These are phyloP conservation scores for Drosophila greeni DNA, from an alignment of 2,888 invertebrate genomes.

Conservation along the genomic window DNA sequence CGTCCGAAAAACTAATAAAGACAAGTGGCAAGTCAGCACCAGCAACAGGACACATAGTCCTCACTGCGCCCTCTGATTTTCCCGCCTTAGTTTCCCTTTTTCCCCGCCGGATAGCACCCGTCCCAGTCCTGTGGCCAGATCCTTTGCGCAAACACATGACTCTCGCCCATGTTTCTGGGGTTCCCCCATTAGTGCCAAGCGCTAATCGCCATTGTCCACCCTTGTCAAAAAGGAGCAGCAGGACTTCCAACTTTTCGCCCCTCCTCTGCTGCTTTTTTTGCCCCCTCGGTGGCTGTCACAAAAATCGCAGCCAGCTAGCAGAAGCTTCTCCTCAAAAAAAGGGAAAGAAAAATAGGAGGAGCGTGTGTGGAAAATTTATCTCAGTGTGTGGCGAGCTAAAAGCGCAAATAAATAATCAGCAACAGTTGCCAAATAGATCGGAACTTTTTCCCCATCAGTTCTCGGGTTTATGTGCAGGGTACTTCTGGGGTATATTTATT, in stretches of 20 bases:
- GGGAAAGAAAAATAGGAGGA: neutral
- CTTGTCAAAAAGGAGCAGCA: slow-evolving; percentile 59
- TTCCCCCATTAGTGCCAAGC: slow-evolving; percentile 66
- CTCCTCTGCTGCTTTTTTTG: slow-evolving; percentile 1
- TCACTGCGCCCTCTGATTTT: neutral
- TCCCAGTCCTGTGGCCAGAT: slow-evolving; percentile 40
- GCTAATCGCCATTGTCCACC: slow-evolving; percentile 74
- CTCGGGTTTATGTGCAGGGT: neutral
- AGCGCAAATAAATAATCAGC: slow-evolving; percentile 73
- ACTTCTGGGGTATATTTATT: neutral
- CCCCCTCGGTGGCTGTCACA: slow-evolving; percentile 43
- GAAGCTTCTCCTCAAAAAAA: slow-evolving; percentile 9
- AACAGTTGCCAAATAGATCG: slow-evolving; percentile 73
- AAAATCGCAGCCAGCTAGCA: slow-evolving; percentile 39
- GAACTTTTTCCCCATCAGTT: slow-evolving; percentile 40
- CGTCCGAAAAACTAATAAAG: slow-evolving; percentile 70
- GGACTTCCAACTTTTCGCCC: slow-evolving; percentile 15
- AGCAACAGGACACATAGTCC: slow-evolving; percentile 29
- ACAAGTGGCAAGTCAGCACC: slow-evolving; percentile 71
- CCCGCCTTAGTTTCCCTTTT: slow-evolving; percentile 11
- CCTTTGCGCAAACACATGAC: slow-evolving; percentile 72
- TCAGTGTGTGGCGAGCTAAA: slow-evolving; percentile 52
- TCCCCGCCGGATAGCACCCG: slow-evolving; percentile 5
- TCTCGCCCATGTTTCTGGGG: slow-evolving; percentile 16
- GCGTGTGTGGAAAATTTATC: slow-evolving; percentile 37